A percentile compares a stretch with the other conserved stretches of the same genome.
These are phyloP conservation scores for Hedychridium roseum DNA, from an alignment of 2,888 invertebrate species.

Conservation along the genomic window DNA sequence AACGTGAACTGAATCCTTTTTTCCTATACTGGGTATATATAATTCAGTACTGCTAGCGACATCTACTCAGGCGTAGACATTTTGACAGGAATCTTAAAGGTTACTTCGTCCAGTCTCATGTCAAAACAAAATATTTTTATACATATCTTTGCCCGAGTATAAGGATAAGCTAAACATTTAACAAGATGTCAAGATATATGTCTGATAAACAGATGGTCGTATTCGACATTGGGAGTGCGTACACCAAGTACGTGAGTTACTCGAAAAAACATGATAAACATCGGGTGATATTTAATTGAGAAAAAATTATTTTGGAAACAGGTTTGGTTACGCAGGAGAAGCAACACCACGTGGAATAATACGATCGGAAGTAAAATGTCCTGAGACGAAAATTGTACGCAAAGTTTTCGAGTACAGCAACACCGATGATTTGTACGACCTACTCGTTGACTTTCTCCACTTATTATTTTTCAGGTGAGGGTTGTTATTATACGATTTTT, in stretches of 20 bases:
- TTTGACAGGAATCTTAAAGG: no score
- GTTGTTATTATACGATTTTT: background rate
- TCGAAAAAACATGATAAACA: conserved; percentile 4
- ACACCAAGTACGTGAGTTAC: conserved; percentile 80
- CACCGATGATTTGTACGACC: conserved; percentile 79
- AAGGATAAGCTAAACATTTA: no score
- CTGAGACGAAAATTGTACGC: conserved; percentile 69
- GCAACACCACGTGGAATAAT: conserved; percentile 88
- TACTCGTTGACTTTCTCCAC: conserved; percentile 88
- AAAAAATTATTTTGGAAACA: no score
- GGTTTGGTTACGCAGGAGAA: conserved; percentile 93
- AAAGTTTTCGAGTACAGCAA: conserved; percentile 73
- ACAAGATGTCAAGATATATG: no score
- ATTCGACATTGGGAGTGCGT: conserved; percentile 88
- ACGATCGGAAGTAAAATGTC: conserved; percentile 77
- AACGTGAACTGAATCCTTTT: no score
- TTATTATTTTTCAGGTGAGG: conserved; percentile 84
- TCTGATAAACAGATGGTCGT: conserved; percentile 91
- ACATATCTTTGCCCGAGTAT: no score
- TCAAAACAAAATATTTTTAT: no score
- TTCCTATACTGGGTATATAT: no score
- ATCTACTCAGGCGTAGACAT: no score
- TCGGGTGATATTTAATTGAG: no score
- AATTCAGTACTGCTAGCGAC: no score
- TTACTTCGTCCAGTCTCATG: no score